Evolutionary conservation across 2,888 invertebrate species (phyloP).

Genomic region (Agrotis segetum): DNA sequence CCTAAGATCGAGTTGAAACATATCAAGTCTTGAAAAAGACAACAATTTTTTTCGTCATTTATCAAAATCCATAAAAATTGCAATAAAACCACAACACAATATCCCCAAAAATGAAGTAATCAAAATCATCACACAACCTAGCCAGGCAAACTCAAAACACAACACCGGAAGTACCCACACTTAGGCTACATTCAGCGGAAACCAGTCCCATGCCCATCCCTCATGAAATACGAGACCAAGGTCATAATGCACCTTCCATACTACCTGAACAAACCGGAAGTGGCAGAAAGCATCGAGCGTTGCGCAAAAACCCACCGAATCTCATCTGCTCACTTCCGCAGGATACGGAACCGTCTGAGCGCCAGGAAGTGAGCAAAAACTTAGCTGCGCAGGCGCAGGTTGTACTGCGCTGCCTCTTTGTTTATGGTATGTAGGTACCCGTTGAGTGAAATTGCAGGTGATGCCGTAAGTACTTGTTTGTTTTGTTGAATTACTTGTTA

Average conservation of each 20-base stretch:
- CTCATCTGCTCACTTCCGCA: slow-evolving; percentile 86
- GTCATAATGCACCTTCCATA: slow-evolving; percentile 86
- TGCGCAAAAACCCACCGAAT: slow-evolving; percentile 81
- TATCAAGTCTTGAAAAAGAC: too few species aligned
- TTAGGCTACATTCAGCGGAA: slow-evolving; percentile 64
- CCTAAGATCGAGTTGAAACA: too few species aligned
- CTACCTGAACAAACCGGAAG: slow-evolving; percentile 81
- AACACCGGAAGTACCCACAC: slow-evolving; percentile 54
- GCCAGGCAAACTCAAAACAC: slow-evolving; percentile 30
- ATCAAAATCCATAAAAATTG: too few species aligned
- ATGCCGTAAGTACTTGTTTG: slow-evolving; percentile 50
- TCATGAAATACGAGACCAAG: slow-evolving; percentile 82
- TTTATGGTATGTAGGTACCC: slow-evolving; percentile 55
- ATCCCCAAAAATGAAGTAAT: neutral
- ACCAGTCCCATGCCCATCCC: slow-evolving; percentile 71
- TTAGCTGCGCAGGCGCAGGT: slow-evolving; percentile 76
- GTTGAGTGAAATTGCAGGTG: slow-evolving; percentile 64
- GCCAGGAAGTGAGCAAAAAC: slow-evolving; percentile 65
- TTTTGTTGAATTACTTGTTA: slow-evolving; percentile 45
- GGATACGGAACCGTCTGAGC: slow-evolving; percentile 86
- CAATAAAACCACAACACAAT: neutral
- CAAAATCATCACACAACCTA: slow-evolving; percentile 14
- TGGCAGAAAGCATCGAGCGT: slow-evolving; percentile 77
- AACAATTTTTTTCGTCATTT: too few species aligned
- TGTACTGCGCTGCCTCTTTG: slow-evolving; percentile 64